Evolutionary conservation across 2,797 vertebrate species (phyloP), one percentile per base, ranked within the genome.

Genomic region (Lutjanus campechanus): DNA sequence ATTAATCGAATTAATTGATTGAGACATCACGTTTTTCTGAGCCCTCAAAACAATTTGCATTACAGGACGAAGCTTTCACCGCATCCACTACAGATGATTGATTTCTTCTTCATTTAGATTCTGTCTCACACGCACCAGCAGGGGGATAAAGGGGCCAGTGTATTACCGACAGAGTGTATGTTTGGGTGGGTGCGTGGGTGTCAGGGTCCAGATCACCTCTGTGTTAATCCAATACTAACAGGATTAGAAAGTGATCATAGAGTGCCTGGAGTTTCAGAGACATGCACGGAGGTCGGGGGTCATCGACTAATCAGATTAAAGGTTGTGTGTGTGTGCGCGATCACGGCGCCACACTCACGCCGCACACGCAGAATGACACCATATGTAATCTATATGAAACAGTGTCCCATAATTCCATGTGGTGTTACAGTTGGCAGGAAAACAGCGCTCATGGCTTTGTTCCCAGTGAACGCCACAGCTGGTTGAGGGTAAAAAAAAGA

Each of bases 211-310:
- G 73, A 88, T 89, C 81, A 80, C 81, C 82, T 81, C 65, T 5
- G 75, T 49, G 80, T 73, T 89, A 85, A 91, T 89, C 85, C 84
- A 85, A 61, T 44, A 22, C 85, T 91, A 89, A 93, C 81, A 79
- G 86, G 88, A 91, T 93, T 91, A 91, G 85, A 88, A 82, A 82
- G 88, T 67, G 79, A 92, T 91, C 86, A 88, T 69, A 71, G 55
- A 74, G 78, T 79, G 68, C 55, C 73, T 16, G 51, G 68, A 73
- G 71, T 76, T 87, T 82, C 73, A 75, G 62, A 77, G 70, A 79
- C 73, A 69, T 49, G 53, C 77, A 67, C 1, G 0, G 47, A 77
- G 81, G 84, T 88, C 69, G 22, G 25, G 64, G 87, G 78, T 92
- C 70, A 80, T 55, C n/a, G 1, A 10, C 47, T 85, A 84, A 92